Percentiles rank a stretch among this genome's conserved stretches.
phyloP scores from a whole-genome alignment of 2,113 vertebrate species.

The Alethe castanea region DNA sequence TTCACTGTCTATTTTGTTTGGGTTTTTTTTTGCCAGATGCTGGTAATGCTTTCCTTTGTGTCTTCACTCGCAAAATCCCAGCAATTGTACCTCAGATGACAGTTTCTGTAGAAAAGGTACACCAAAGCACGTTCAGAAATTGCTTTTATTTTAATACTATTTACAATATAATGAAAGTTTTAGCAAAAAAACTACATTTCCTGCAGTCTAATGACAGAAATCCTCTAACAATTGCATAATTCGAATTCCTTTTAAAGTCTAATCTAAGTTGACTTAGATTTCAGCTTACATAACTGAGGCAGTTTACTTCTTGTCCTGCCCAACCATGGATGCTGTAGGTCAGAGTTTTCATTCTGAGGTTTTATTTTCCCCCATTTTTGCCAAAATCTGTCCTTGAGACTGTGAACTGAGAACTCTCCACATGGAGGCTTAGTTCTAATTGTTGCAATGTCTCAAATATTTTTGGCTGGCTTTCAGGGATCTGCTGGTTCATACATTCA shows the following conservation, averaged over 20 bases:
- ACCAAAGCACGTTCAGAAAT: background rate
- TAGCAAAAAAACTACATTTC: background rate
- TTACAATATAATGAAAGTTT: background rate
- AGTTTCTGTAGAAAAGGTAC: background rate
- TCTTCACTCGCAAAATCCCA: background rate
- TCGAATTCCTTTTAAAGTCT: background rate
- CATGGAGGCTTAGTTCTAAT: background rate
- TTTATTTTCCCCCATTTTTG: background rate
- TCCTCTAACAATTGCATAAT: background rate
- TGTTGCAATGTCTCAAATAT: background rate
- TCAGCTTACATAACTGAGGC: accelerated
- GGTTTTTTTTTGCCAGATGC: background rate
- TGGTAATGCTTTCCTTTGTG: background rate
- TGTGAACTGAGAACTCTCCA: background rate
- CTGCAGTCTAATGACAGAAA: background rate
- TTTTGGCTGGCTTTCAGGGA: background rate
- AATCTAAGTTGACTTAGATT: background rate
- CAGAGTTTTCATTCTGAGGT: background rate
- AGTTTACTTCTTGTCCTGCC: background rate
- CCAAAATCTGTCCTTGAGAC: background rate
- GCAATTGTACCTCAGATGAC: background rate
- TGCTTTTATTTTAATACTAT: background rate
- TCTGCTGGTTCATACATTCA: background rate
- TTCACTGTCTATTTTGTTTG: background rate
- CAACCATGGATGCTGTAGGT: background rate